Conservation (phyloP, 2,797 vertebrate species). For the Melopsittacus undulatus region DNA sequence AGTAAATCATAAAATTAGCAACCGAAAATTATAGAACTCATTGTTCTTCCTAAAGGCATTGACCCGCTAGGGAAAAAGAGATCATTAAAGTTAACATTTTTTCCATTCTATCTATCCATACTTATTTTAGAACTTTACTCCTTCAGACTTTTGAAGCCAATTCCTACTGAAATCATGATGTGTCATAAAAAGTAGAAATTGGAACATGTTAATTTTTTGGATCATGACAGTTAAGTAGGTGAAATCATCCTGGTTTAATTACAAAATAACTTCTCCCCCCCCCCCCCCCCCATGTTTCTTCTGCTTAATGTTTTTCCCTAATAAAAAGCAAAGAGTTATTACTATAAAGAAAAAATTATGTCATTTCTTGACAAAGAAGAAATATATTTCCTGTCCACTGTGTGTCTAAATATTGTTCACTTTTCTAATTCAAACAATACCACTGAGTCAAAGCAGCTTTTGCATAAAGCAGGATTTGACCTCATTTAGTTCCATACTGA, state of each 20-base stretch:
- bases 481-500: background rate
- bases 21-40: background rate
- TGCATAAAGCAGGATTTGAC: background rate
- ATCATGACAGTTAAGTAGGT: slow-evolving; percentile 40
- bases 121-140: background rate
- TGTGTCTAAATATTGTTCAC: slow-evolving; percentile 16
- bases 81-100: background rate
- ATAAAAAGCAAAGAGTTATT: slow-evolving; percentile 13
- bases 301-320: background rate
- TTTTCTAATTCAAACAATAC: slow-evolving; percentile 2
- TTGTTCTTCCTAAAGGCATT: background rate
- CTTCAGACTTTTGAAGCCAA: background rate
- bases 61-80: background rate
- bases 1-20: background rate
- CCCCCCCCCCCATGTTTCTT: background rate
- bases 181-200: slow-evolving; percentile 3
- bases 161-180: background rate
- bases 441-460: background rate
- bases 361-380: slow-evolving; percentile 23
- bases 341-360: background rate
- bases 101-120: background rate
- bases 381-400: slow-evolving; percentile 11
- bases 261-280: background rate
- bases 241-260: slow-evolving; percentile 55
- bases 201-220: slow-evolving; percentile 4